Base-by-base conservation (phyloP, 1,140 invertebrate genomes). In the Cylas formicarius region DNA sequence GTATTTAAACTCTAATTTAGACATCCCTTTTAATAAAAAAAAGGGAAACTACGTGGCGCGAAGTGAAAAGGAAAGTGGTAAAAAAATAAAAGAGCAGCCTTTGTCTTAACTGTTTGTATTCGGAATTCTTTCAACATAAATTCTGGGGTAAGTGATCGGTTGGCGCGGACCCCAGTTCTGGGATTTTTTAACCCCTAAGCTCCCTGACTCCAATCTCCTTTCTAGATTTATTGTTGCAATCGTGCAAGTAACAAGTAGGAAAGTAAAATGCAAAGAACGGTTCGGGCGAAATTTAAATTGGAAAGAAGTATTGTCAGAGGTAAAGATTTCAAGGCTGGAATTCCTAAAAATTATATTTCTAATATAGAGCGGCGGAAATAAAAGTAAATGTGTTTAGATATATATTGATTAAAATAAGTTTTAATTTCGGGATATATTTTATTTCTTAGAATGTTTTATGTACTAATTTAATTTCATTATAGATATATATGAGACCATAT, bases 191-290 rank as follows among this genome's bases (percentile, higher is more conserved):
- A 48, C 44, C 57, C 59, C 58, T 48, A 55, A 53, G 48, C 51
- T 49, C 52, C 45, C 39, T 19, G 40, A 38, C 48, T 41, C 51
- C 61, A 62, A 60, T 58, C 61, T 60, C 55, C 57, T 57, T 46
- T 44, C 37, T 53, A 62, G 62, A 65, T 65, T 65, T 65, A 65
- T 65, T 58, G 62, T 61, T 63, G 62, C 62, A 65, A 65, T 65
- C 59, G 60, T 55, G 42, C 51, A 51, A 62, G 60, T 61, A 65
- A 62, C 62, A 62, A 65, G 62, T 65, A 49, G 48, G 41, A 46
- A 37, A 31, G 37, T 41, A 42, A 48, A 48, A 48, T 37, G 22
- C 44, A 45, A 34, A 33, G 17, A 38, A 44, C 28, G 14, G 33
- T 21, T 5, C 14, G 29, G 27, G 9, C 27, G 26, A 23, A 44